These are phyloP conservation scores for Subacronicta megacephala DNA, from an alignment of 2,888 invertebrate genomes.

Conservation along the genomic window DNA sequence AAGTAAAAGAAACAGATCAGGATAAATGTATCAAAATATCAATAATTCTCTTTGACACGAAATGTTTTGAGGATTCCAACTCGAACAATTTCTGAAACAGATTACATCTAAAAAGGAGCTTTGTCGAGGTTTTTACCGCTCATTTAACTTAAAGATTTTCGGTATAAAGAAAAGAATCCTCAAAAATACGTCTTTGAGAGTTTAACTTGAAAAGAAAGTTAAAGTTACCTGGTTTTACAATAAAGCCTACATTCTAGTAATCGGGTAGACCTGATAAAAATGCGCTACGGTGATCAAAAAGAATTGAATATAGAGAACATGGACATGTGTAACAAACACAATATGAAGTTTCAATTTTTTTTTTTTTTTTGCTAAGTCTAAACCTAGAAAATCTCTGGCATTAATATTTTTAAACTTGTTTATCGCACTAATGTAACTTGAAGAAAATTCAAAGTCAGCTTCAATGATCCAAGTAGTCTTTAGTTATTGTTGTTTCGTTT, in stretches of 20 bases:
- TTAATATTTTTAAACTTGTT: neutral
- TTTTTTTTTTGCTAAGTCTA: conserved; percentile 44
- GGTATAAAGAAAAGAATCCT: conserved; percentile 49
- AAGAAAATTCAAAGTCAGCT: conserved; percentile 28
- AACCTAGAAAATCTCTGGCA: conserved; percentile 30
- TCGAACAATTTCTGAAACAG: conserved; percentile 50
- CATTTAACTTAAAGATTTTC: conserved; percentile 47
- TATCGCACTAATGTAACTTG: conserved; percentile 3
- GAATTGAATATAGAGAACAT: too few relatives aligned
- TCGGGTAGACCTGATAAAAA: conserved; percentile 17
- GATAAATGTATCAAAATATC: conserved; percentile 41
- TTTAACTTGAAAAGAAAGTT: conserved; percentile 45
- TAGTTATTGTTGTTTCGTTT: conserved; percentile 8
- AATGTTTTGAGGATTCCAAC: conserved; percentile 37
- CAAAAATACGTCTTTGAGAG: conserved; percentile 44
- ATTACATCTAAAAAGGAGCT: conserved; percentile 38
- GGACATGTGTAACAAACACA: too few relatives aligned
- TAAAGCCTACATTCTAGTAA: conserved; percentile 13
- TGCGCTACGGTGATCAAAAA: neutral
- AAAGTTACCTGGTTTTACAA: conserved; percentile 31
- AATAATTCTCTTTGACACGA: conserved; percentile 40
- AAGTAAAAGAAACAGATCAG: conserved; percentile 22
- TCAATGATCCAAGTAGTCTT: conserved; percentile 22
- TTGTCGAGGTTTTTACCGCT: conserved; percentile 36
- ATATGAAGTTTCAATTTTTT: conserved; percentile 52